These are phyloP conservation scores for Tupaia chinensis DNA, from an alignment of 2,113 vertebrate genomes.

Conservation along the genomic window DNA sequence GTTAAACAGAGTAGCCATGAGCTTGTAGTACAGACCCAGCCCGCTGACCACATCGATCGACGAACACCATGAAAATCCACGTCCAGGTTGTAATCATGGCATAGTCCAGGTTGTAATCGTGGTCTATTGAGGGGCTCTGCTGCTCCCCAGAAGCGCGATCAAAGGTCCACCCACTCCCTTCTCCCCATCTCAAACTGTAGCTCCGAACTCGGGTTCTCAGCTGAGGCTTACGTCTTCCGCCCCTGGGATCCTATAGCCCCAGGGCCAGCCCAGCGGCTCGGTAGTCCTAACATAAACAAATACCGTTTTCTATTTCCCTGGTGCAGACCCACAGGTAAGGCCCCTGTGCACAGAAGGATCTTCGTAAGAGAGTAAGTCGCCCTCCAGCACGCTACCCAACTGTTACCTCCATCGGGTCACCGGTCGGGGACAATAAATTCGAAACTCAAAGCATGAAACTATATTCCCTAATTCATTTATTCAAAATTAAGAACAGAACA, in stretches of 20 bases:
- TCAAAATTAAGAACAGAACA: background rate
- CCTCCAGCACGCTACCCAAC: background rate
- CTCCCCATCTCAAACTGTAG: background rate
- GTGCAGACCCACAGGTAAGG: background rate
- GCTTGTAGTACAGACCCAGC: constrained; percentile 45
- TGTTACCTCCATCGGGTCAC: background rate
- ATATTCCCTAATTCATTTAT: background rate
- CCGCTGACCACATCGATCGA: background rate
- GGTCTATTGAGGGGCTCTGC: background rate
- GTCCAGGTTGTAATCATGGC: background rate
- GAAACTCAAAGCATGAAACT: background rate
- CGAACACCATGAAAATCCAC: background rate
- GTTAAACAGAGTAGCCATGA: constrained; percentile 66
- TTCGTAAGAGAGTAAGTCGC: background rate
- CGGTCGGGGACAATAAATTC: background rate
- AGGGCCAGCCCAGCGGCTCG: background rate
- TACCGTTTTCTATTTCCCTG: background rate
- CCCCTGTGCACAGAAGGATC: background rate
- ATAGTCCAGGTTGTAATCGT: background rate
- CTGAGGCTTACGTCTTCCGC: background rate
- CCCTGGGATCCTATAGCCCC: background rate
- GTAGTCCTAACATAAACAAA: background rate
- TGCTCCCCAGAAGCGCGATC: background rate
- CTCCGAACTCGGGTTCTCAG: background rate
- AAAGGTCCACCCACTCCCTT: background rate